Conservation (phyloP, 1,140 invertebrate genomes). For the Philaenus spumarius region DNA sequence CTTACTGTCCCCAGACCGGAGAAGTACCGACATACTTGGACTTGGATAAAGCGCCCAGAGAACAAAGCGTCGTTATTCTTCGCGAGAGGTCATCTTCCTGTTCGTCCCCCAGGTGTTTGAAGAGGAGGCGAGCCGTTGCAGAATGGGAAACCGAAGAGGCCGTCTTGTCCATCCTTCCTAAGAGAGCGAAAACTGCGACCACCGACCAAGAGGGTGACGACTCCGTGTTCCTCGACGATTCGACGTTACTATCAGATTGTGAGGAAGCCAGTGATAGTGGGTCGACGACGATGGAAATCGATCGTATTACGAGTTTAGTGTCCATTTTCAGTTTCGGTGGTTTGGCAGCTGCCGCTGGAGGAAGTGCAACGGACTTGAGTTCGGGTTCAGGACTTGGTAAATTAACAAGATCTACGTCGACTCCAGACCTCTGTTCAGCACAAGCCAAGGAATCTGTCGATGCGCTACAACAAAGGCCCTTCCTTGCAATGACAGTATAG, state of each 20-base stretch:
- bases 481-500: constrained; percentile 44
- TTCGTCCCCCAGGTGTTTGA: constrained; percentile 33
- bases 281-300: constrained; percentile 45
- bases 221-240: constrained; percentile 40
- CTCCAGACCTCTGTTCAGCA: constrained; percentile 45
- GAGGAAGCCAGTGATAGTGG: constrained; percentile 33
- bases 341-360: constrained; percentile 21
- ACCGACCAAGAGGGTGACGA: constrained; percentile 28
- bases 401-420: constrained; percentile 42
- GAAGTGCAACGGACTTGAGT: constrained; percentile 6
- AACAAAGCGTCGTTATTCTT: constrained; percentile 26
- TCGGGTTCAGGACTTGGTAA: constrained; percentile 31
- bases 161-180: constrained; percentile 45
- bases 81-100: constrained; percentile 24
- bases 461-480: constrained; percentile 41
- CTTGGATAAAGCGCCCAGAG: constrained; percentile 38
- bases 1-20: constrained; percentile 17
- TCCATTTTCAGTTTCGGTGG: constrained; percentile 50
- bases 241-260: constrained; percentile 36
- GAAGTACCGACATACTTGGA: constrained; percentile 42
- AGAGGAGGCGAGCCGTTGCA: constrained; percentile 39
- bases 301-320: constrained; percentile 47
- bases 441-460: constrained; percentile 44
- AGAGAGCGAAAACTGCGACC: constrained; percentile 33
- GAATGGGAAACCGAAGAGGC: constrained; percentile 47